Conservation (phyloP, 1,140 invertebrate species). For the Rhynchophorus ferrugineus region DNA sequence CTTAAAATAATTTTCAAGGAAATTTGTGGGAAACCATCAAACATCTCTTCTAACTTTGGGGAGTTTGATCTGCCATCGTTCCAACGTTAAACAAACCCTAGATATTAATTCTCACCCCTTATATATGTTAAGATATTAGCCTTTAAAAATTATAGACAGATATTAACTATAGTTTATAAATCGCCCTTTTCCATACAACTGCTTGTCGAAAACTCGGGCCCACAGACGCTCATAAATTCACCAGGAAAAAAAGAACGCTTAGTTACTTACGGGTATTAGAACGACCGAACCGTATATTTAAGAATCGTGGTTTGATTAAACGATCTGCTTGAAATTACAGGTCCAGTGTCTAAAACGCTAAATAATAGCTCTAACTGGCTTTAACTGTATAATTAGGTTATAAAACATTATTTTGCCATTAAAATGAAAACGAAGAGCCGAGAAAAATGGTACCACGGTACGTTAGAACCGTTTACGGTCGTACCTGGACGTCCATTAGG, state of each 20-base stretch:
- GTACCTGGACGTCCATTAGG: no score
- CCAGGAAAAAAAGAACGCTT: background rate
- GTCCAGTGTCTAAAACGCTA: conserved; percentile 3
- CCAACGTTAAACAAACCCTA: no score
- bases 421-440: background rate
- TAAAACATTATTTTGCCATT: conserved; percentile 6
- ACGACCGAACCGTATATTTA: background rate
- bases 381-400: conserved; percentile 1
- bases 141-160: no score
- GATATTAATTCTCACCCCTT: no score
- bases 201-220: background rate
- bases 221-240: background rate
- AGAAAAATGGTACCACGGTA: background rate
- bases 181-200: no score
- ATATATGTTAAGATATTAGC: no score
- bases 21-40: no score
- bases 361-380: background rate
- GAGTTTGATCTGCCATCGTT: no score
- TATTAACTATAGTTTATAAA: no score
- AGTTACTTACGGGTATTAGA: background rate
- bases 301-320: background rate
- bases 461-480: background rate
- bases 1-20: no score
- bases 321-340: conserved; percentile 3
- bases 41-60: no score